phyloP scores from a whole-genome alignment of 2,888 invertebrate genomes.

The Charanyca ferruginea region DNA sequence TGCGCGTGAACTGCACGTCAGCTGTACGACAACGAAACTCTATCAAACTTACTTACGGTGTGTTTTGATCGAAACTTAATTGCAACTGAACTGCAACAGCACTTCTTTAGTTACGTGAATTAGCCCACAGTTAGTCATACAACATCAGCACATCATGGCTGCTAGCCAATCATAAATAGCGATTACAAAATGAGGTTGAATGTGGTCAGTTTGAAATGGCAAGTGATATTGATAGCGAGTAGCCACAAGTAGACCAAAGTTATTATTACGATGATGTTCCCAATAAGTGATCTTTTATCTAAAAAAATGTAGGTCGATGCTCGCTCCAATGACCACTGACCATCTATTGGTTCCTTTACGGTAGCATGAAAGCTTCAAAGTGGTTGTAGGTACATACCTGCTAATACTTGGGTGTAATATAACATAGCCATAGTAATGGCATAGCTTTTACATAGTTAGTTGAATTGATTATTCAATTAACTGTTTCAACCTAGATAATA shows the following conservation, averaged over 20 bases:
- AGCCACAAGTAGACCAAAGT: too few relatives aligned
- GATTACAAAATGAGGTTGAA: conserved; percentile 60
- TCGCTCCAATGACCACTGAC: background rate
- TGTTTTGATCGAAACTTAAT: too few relatives aligned
- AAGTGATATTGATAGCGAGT: conserved; percentile 46
- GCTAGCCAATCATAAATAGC: conserved; percentile 26
- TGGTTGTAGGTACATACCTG: background rate
- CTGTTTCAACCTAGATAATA: too few relatives aligned
- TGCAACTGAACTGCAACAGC: too few relatives aligned
- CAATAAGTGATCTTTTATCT: conserved; percentile 48
- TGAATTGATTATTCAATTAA: too few relatives aligned
- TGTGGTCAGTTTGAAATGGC: conserved; percentile 45
- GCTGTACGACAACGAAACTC: too few relatives aligned
- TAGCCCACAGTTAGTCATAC: conserved; percentile 11
- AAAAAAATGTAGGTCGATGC: conserved; percentile 40
- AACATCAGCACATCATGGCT: conserved; percentile 10
- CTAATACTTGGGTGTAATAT: background rate
- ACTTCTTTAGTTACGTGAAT: too few relatives aligned
- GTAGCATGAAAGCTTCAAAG: background rate
- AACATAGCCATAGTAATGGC: too few relatives aligned
- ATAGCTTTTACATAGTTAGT: too few relatives aligned
- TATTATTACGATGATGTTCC: conserved; percentile 21
- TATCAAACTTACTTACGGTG: too few relatives aligned
- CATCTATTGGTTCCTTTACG: background rate
- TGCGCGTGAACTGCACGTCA: too few relatives aligned